Conservation (phyloP, 1,140 invertebrate species). For the Nomia melanderi region DNA sequence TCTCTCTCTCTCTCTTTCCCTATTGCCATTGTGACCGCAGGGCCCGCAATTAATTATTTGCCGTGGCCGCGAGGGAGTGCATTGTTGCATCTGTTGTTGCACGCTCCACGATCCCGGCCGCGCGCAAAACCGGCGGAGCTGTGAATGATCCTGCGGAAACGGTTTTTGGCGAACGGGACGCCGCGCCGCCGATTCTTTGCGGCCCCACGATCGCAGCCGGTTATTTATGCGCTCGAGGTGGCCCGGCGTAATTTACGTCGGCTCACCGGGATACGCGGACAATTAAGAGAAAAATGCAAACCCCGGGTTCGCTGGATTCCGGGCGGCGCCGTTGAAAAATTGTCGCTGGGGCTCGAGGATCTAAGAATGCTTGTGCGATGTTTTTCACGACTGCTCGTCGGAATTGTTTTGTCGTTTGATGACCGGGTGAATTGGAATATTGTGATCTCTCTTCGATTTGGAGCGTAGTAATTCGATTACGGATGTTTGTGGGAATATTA, state of each 20-base stretch:
- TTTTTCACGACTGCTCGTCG: too few relatives aligned
- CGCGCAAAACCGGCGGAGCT: not conserved
- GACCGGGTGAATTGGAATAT: too few relatives aligned
- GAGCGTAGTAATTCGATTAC: too few relatives aligned
- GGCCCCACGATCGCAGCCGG: not conserved
- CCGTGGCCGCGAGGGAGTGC: conserved; percentile 68
- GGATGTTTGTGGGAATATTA: too few relatives aligned
- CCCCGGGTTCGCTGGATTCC: too few relatives aligned
- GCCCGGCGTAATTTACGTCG: conserved; percentile 8
- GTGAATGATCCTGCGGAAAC: conserved; percentile 32
- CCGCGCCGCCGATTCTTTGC: conserved; percentile 7
- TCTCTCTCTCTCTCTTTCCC: conserved; percentile 28
- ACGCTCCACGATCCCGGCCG: conserved; percentile 28
- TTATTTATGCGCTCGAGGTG: conserved; percentile 20
- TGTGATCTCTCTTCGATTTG: too few relatives aligned
- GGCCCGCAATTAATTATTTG: conserved; percentile 77
- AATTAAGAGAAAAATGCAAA: conserved; percentile 13
- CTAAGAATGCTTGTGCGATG: too few relatives aligned
- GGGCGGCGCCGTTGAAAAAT: too few relatives aligned
- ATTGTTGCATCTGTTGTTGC: conserved; percentile 72
- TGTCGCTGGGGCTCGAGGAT: too few relatives aligned
- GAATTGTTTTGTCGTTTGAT: too few relatives aligned
- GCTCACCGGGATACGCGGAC: not conserved
- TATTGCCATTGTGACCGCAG: conserved; percentile 71
- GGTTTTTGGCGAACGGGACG: conserved; percentile 20